These are phyloP conservation scores for Harlomillsia oculata DNA, from an alignment of 1,140 invertebrate species.

Conservation along the genomic window DNA sequence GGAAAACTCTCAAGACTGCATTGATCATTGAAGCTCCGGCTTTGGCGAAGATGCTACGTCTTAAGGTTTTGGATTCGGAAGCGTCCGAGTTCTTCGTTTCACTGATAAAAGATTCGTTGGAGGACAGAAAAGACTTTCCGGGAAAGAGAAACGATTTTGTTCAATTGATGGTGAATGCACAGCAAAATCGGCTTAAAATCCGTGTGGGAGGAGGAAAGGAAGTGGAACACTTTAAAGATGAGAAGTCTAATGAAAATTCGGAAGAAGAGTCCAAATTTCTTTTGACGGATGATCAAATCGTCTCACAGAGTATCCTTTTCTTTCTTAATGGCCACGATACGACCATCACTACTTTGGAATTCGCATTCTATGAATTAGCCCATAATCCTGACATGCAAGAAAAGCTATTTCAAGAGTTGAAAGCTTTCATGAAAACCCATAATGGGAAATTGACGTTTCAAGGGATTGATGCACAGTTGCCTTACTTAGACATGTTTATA, in stretches of 20 bases:
- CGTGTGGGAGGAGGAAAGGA: slow-evolving; percentile 18
- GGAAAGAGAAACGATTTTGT: slow-evolving; percentile 44
- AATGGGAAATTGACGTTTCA: slow-evolving; percentile 19
- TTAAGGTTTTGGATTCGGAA: slow-evolving; percentile 10
- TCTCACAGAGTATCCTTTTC: slow-evolving; percentile 20
- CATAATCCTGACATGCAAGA: slow-evolving; percentile 39
- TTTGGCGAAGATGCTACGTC: not conserved
- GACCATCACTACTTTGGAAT: slow-evolving; percentile 2
- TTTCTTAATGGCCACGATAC: slow-evolving; percentile 17
- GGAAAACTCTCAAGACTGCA: too few relatives aligned
- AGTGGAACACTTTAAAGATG: slow-evolving; percentile 13
- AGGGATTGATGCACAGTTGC: slow-evolving; percentile 13
- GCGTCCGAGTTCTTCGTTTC: slow-evolving; percentile 38
- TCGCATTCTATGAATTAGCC: slow-evolving; percentile 36
- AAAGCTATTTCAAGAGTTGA: slow-evolving; percentile 18
- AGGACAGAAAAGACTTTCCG: slow-evolving; percentile 42
- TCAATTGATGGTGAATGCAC: slow-evolving; percentile 41
- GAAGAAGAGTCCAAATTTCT: not conserved
- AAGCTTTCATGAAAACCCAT: slow-evolving; percentile 4
- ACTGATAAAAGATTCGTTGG: slow-evolving; percentile 44
- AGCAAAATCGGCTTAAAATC: slow-evolving; percentile 35
- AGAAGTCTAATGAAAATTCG: not conserved
- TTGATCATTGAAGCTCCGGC: too few relatives aligned
- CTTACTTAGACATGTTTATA: slow-evolving; percentile 26
- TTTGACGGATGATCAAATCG: slow-evolving; percentile 18